Conservation (phyloP, 2,888 invertebrate species). For the Ischnus inquisitorius region DNA sequence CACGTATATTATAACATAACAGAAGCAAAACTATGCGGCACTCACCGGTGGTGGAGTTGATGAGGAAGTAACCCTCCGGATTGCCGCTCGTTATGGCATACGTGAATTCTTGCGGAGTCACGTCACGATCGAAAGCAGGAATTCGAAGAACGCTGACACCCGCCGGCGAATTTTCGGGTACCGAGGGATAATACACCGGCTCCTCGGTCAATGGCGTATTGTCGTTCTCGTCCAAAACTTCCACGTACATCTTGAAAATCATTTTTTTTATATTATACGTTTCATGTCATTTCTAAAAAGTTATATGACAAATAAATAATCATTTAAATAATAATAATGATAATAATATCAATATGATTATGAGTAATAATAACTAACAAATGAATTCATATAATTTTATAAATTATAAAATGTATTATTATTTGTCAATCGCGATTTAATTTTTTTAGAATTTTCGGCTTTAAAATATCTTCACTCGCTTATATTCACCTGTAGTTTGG, state of each 20-base stretch:
- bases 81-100: constrained; percentile 96
- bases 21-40: constrained; percentile 29
- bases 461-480: constrained; percentile 17
- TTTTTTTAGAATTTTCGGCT: neutral
- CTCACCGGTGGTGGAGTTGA: constrained; percentile 93
- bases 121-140: constrained; percentile 93
- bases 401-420: too few relatives aligned
- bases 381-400: too few relatives aligned
- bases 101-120: constrained; percentile 88
- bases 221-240: constrained; percentile 97
- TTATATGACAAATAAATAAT: too few relatives aligned
- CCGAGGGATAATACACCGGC: constrained; percentile 93
- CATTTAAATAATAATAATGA: too few relatives aligned
- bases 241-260: constrained; percentile 89
- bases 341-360: too few relatives aligned
- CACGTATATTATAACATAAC: constrained; percentile 14
- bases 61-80: constrained; percentile 95
- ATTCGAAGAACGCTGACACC: constrained; percentile 92
- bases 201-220: constrained; percentile 95
- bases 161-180: constrained; percentile 92
- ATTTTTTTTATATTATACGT: constrained; percentile 29
- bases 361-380: too few relatives aligned
- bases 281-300: too few relatives aligned
- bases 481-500: constrained; percentile 91
- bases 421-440: neutral